Percentiles rank a stretch among this genome's conserved stretches.
Evolutionary conservation across 2,113 vertebrate genomes (phyloP).

Genomic region (Chrysemys picta): DNA sequence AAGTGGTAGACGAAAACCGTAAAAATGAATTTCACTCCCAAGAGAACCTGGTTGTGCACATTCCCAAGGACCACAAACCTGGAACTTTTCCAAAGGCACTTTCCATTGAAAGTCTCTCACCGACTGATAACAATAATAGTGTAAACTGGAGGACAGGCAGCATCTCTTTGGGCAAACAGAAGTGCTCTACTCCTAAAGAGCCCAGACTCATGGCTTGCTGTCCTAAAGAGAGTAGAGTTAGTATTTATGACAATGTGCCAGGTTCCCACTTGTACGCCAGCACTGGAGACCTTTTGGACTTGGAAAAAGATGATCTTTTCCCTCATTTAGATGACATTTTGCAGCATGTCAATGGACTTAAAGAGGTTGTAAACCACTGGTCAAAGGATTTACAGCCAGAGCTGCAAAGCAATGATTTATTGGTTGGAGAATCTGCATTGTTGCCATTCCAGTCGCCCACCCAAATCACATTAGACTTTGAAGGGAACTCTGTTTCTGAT

Average conservation of each 20-base stretch:
- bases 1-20: slow-evolving; percentile 82
- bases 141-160: slow-evolving; percentile 88
- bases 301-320: slow-evolving; percentile 92
- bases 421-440: slow-evolving; percentile 42
- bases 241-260: slow-evolving; percentile 92
- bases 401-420: slow-evolving; percentile 50
- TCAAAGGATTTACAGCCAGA: slow-evolving; percentile 88
- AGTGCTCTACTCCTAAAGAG: slow-evolving; percentile 77
- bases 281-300: slow-evolving; percentile 93
- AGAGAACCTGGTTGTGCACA: slow-evolving; percentile 91
- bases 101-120: slow-evolving; percentile 94
- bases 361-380: slow-evolving; percentile 93
- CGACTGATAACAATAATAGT: slow-evolving; percentile 74
- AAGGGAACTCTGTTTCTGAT: slow-evolving; percentile 90
- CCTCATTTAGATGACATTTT: slow-evolving; percentile 94
- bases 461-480: slow-evolving; percentile 91
- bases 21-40: slow-evolving; percentile 91
- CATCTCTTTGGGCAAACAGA: slow-evolving; percentile 80
- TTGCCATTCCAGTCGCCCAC: slow-evolving; percentile 78
- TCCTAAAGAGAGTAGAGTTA: slow-evolving; percentile 82
- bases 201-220: slow-evolving; percentile 82
- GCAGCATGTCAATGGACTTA: slow-evolving; percentile 92
- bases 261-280: slow-evolving; percentile 95
- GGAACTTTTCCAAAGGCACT: slow-evolving; percentile 98
- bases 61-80: slow-evolving; percentile 97